phyloP scores from a whole-genome alignment of 2,888 invertebrate species.

The Trimorus sp. region DNA sequence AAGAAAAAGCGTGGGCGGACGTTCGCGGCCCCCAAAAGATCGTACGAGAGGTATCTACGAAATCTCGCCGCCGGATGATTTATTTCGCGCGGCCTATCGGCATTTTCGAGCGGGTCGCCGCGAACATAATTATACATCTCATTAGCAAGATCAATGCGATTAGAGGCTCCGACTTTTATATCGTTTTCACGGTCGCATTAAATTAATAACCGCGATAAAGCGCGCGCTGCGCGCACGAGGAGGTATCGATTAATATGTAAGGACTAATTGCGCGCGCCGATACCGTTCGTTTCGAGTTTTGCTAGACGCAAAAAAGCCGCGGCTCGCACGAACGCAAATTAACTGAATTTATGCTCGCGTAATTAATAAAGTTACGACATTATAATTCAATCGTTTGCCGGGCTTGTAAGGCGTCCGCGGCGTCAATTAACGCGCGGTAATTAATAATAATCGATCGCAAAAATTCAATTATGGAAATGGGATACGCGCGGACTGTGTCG shows the following conservation, averaged over 20 bases:
- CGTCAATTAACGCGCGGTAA: slow-evolving; percentile 12
- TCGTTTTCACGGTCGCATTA: slow-evolving; percentile 11
- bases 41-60: slow-evolving; percentile 46
- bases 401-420: slow-evolving; percentile 14
- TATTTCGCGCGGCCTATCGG: slow-evolving; percentile 43
- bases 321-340: slow-evolving; percentile 7
- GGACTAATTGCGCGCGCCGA: slow-evolving; percentile 11
- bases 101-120: slow-evolving; percentile 29
- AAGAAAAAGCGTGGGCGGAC: slow-evolving; percentile 43
- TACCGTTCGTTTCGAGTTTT: slow-evolving; percentile 1
- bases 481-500: background rate
- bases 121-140: slow-evolving; percentile 45
- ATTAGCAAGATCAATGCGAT: slow-evolving; percentile 50
- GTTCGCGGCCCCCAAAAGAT: slow-evolving; percentile 57
- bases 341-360: slow-evolving; percentile 12
- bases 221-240: background rate
- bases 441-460: slow-evolving; percentile 21
- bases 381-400: slow-evolving; percentile 13
- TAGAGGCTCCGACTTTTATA: slow-evolving; percentile 21
- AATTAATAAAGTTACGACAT: slow-evolving; percentile 30
- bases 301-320: background rate
- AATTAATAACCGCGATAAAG: slow-evolving; percentile 38
- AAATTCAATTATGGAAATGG: slow-evolving; percentile 4
- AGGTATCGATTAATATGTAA: slow-evolving; percentile 23
- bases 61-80: slow-evolving; percentile 53